Evolutionary conservation across 2,113 vertebrate species (phyloP).

Genomic region (Chaetodon auriga): DNA sequence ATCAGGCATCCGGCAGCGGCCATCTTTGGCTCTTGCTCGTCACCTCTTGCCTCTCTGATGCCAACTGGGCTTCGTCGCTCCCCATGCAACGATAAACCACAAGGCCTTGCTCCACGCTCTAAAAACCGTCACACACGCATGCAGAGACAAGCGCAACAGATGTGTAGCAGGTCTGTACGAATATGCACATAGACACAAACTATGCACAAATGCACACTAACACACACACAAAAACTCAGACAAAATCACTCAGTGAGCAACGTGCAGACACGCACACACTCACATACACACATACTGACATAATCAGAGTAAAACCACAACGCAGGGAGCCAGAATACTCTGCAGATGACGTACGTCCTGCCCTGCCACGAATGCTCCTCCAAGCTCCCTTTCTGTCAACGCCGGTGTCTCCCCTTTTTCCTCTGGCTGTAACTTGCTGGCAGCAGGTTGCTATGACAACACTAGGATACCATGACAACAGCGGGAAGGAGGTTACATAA

Average conservation of each 20-base stretch:
- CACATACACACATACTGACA: conserved; percentile 30
- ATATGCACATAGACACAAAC: conserved; percentile 1
- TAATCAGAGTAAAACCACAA: conserved; percentile 33
- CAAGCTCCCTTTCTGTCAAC: conserved; percentile 42
- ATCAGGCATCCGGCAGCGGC: neutral
- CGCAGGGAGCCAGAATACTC: conserved; percentile 36
- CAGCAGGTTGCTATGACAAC: conserved; percentile 62
- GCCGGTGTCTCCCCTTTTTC: conserved; percentile 50
- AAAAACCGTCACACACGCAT: neutral
- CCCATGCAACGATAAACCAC: conserved; percentile 8
- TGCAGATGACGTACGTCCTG: conserved; percentile 50
- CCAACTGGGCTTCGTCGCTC: conserved; percentile 27
- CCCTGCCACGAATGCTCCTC: conserved; percentile 24
- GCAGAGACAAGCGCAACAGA: neutral
- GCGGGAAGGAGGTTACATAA: conserved; percentile 60
- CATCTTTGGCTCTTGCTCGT: neutral
- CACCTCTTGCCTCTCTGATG: conserved; percentile 3
- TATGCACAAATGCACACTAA: neutral
- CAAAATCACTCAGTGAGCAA: conserved; percentile 11
- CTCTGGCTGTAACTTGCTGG: conserved; percentile 52
- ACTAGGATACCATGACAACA: conserved; percentile 27
- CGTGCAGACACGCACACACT: conserved; percentile 6
- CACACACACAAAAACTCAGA: neutral
- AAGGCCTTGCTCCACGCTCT: neutral
- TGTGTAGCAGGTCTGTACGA: neutral